phyloP scores from a whole-genome alignment of 2,113 vertebrate genomes.

The Poicephalus meyeri region DNA sequence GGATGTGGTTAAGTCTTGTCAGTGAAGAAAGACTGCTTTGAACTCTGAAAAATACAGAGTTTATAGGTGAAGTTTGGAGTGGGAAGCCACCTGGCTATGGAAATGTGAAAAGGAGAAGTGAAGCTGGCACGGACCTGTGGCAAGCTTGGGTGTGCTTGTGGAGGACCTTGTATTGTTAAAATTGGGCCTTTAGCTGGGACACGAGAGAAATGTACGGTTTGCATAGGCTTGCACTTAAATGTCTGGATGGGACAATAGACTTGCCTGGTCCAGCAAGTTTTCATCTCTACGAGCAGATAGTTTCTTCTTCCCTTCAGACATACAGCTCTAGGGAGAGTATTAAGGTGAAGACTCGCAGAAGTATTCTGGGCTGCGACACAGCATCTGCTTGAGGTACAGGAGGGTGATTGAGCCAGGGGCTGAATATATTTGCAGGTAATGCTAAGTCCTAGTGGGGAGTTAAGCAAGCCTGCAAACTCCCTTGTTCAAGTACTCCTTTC shows the following conservation, averaged over 20 bases:
- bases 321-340: neutral
- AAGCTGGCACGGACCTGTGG: neutral
- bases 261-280: neutral
- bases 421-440: neutral
- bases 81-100: neutral
- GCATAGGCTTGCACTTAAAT: neutral
- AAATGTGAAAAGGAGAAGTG: neutral
- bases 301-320: neutral
- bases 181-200: neutral
- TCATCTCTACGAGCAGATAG: neutral
- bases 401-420: neutral
- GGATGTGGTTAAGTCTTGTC: neutral
- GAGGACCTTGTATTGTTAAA: neutral
- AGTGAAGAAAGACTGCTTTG: neutral
- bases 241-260: neutral
- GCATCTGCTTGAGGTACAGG: neutral
- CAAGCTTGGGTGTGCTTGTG: neutral
- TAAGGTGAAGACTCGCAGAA: neutral
- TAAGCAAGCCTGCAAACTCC: neutral
- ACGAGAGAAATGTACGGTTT: neutral
- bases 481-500: constrained; percentile 51
- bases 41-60: neutral
- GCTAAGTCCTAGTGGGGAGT: neutral
- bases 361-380: neutral
- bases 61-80: neutral